phyloP scores from a whole-genome alignment of 2,888 invertebrate genomes.

The Apamea anceps region DNA sequence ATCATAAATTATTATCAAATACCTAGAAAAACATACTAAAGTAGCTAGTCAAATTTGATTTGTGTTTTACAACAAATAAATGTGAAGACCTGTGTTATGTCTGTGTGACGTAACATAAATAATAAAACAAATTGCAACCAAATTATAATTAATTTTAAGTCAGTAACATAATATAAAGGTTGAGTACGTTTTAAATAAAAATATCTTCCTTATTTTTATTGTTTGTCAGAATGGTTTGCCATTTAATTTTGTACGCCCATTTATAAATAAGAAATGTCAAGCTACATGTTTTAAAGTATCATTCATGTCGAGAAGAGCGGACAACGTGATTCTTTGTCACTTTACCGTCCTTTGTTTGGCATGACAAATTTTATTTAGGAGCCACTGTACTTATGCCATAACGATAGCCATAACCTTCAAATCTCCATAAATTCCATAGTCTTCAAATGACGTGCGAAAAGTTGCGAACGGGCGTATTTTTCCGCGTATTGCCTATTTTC shows the following conservation, averaged over 20 bases:
- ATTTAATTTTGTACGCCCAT: not conserved
- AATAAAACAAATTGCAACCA: not conserved
- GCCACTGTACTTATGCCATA: not conserved
- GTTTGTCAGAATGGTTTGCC: not conserved
- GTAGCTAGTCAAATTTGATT: conserved; percentile 2
- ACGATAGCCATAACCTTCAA: too few species aligned
- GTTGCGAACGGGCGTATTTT: too few species aligned
- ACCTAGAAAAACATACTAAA: not conserved
- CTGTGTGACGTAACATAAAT: not conserved
- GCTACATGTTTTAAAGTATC: not conserved
- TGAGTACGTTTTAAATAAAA: not conserved
- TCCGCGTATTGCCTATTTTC: too few species aligned
- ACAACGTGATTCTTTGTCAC: not conserved
- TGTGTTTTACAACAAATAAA: conserved; percentile 21
- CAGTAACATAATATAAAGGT: not conserved
- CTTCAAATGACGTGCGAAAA: too few species aligned
- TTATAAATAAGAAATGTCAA: not conserved
- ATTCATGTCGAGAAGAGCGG: not conserved
- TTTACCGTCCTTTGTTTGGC: not conserved
- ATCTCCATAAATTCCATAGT: too few species aligned
- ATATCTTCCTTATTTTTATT: not conserved
- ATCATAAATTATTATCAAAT: conserved; percentile 5
- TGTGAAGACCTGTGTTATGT: not conserved
- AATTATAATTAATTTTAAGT: not conserved
- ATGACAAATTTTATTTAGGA: not conserved